A percentile compares a stretch with the other conserved stretches of the same genome.
These are phyloP conservation scores for Coranthus polyacanthus DNA, from an alignment of 2,797 vertebrate species.

Conservation along the genomic window DNA sequence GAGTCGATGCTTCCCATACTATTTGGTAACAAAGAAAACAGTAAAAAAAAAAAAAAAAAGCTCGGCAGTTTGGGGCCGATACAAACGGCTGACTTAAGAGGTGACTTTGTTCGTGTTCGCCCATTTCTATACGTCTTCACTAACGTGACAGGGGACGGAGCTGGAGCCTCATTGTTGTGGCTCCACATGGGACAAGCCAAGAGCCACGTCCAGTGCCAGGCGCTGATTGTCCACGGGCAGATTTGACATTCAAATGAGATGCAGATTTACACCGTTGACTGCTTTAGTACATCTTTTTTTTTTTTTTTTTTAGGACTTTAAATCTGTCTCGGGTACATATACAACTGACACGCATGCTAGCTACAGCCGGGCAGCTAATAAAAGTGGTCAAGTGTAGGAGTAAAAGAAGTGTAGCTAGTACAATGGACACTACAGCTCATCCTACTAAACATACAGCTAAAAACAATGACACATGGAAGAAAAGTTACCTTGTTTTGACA, in stretches of 20 bases:
- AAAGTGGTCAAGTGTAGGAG: too few relatives aligned
- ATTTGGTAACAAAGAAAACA: too few relatives aligned
- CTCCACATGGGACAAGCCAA: slow-evolving; percentile 47
- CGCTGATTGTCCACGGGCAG: slow-evolving; percentile 49
- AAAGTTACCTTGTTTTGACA: slow-evolving; percentile 56
- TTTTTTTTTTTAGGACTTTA: background rate
- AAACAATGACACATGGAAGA: slow-evolving; percentile 3
- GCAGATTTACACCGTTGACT: slow-evolving; percentile 56
- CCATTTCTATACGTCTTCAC: background rate
- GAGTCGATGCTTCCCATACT: too few relatives aligned
- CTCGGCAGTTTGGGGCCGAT: too few relatives aligned
- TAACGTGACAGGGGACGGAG: slow-evolving; percentile 11
- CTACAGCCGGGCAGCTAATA: too few relatives aligned
- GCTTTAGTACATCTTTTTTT: background rate
- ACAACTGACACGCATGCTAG: background rate
- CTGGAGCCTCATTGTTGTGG: slow-evolving; percentile 23
- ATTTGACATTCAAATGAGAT: slow-evolving; percentile 75
- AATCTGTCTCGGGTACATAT: background rate
- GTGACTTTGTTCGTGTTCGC: background rate
- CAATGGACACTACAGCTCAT: background rate
- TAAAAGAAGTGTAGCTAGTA: background rate
- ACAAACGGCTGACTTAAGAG: too few relatives aligned
- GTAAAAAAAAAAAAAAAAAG: too few relatives aligned
- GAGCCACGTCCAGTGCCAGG: slow-evolving; percentile 23
- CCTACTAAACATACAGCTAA: slow-evolving; percentile 10